Conservation (phyloP, 2,888 invertebrate species). For the Taphrorychus bicolor region DNA sequence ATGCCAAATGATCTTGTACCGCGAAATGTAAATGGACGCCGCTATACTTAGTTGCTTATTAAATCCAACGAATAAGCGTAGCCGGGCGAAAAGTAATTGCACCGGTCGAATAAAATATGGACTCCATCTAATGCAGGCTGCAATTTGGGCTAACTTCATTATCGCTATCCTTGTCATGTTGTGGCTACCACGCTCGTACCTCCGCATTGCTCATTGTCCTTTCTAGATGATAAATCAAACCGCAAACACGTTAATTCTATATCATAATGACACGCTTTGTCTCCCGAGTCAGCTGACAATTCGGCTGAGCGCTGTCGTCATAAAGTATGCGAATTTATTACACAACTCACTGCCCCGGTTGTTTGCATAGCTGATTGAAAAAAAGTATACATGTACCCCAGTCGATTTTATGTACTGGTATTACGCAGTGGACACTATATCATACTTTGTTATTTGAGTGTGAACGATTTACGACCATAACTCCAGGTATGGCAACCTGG, state of each 20-base stretch:
- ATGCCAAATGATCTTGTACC: conserved; percentile 28
- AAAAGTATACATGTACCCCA: conserved; percentile 11
- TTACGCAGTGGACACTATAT: conserved; percentile 22
- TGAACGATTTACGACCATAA: conserved; percentile 17
- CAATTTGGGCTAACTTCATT: neutral
- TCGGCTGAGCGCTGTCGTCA: conserved; percentile 8
- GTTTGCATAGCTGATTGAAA: conserved; percentile 25
- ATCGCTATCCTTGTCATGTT: too few species aligned
- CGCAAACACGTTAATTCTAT: conserved; percentile 15
- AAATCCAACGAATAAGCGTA: neutral
- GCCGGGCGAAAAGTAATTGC: too few species aligned
- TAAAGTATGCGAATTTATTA: conserved; percentile 24
- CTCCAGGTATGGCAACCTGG: too few species aligned
- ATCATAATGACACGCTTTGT: conserved; percentile 31
- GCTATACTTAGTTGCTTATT: neutral
- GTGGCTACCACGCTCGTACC: neutral
- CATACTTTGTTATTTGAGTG: conserved; percentile 13
- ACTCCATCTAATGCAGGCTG: too few species aligned
- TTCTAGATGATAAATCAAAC: conserved; percentile 6
- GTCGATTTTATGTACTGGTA: conserved; percentile 23
- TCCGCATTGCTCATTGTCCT: neutral
- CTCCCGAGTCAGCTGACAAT: conserved; percentile 24
- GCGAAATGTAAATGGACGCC: neutral
- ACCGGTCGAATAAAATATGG: too few species aligned
- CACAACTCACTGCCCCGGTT: conserved; percentile 15